Conservation (phyloP, 2,113 vertebrate genomes). For the Eclectus roratus region DNA sequence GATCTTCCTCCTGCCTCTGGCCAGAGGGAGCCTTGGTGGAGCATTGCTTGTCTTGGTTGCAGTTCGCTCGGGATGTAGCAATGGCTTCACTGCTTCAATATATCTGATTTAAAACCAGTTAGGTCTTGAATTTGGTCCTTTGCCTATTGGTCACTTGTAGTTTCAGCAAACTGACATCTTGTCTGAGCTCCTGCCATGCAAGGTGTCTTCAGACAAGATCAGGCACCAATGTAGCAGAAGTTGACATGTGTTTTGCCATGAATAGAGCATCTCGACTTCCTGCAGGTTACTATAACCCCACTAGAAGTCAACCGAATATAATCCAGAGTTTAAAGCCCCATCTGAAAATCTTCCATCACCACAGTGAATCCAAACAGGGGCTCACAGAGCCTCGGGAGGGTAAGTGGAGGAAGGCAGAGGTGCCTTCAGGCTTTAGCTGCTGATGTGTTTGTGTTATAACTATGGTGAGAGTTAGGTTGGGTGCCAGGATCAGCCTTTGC, state of each 20-base stretch:
- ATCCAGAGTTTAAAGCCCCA: conserved; percentile 82
- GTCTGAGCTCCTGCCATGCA: background rate
- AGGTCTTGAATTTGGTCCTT: background rate
- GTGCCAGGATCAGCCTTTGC: background rate
- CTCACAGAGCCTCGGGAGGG: conserved; percentile 66
- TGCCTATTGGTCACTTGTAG: background rate
- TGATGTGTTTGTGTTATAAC: background rate
- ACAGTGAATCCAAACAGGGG: conserved; percentile 68
- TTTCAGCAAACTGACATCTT: accelerated
- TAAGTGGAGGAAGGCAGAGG: conserved; percentile 75
- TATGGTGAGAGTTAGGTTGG: conserved; percentile 27
- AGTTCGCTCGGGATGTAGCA: background rate
- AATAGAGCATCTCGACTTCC: conserved; percentile 67
- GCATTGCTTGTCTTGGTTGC: background rate
- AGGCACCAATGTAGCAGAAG: background rate
- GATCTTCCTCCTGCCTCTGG: background rate
- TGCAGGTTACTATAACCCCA: conserved; percentile 80
- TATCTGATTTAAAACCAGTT: background rate
- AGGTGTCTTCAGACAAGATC: background rate
- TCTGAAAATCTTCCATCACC: conserved; percentile 74
- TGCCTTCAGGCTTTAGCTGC: conserved; percentile 48
- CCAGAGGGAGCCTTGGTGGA: background rate
- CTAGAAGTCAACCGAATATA: conserved; percentile 82
- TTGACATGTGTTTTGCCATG: background rate
- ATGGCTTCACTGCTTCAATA: background rate